Conservation (phyloP, 2,888 invertebrate species). For the Ceraclea dissimilis region DNA sequence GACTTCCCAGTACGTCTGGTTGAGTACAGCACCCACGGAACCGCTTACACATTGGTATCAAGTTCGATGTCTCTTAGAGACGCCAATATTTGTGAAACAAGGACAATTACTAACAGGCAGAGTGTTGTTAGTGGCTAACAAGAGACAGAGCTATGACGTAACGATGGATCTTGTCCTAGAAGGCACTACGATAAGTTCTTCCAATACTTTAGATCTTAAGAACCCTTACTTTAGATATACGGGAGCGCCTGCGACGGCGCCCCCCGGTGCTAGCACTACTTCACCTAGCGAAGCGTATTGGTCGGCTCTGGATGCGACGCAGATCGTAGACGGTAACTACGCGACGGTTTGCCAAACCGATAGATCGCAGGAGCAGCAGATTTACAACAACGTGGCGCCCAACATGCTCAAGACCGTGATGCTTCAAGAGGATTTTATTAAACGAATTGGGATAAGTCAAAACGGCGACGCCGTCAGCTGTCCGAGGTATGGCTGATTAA, state of each 20-base stretch:
- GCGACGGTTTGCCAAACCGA: slow-evolving; percentile 28
- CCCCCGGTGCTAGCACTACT: slow-evolving; percentile 82
- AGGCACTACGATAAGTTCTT: slow-evolving; percentile 77
- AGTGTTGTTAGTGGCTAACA: slow-evolving; percentile 84
- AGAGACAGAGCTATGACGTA: slow-evolving; percentile 97
- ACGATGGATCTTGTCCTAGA: slow-evolving; percentile 90
- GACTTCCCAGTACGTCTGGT: slow-evolving; percentile 83
- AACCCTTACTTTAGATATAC: slow-evolving; percentile 98
- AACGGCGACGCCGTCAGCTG: slow-evolving; percentile 40
- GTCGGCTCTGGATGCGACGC: slow-evolving; percentile 74
- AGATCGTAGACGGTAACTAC: slow-evolving; percentile 38
- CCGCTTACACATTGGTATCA: slow-evolving; percentile 99
- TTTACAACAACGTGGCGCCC: slow-evolving; percentile 39
- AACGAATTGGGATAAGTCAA: slow-evolving; percentile 48
- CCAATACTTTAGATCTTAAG: slow-evolving; percentile 92
- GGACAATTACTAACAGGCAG: slow-evolving; percentile 86
- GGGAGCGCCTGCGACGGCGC: slow-evolving; percentile 85
- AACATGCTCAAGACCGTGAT: slow-evolving; percentile 48
- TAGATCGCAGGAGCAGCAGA: slow-evolving; percentile 23
- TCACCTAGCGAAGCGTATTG: slow-evolving; percentile 93
- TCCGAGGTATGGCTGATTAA: slow-evolving; percentile 12
- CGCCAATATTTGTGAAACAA: slow-evolving; percentile 89
- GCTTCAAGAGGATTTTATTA: slow-evolving; percentile 49
- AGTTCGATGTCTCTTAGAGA: slow-evolving; percentile 89
- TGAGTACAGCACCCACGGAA: slow-evolving; percentile 96